Percentiles rank a stretch among this genome's conserved stretches.
Conservation (phyloP, 64 coral and sea anemone genomes). For the Montipora foliosa region DNA sequence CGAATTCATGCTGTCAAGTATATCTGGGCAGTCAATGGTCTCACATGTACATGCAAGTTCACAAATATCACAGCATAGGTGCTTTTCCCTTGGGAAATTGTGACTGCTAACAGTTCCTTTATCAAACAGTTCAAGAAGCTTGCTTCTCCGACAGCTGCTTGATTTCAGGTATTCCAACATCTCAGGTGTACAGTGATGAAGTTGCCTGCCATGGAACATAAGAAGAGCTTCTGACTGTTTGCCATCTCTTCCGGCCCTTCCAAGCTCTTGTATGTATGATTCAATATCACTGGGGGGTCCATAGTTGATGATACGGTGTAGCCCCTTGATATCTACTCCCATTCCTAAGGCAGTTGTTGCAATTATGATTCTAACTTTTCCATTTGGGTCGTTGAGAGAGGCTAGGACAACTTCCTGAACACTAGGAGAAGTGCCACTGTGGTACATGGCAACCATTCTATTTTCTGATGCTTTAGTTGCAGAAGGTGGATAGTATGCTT, state of each 20-base stretch:
- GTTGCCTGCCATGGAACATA: constrained; percentile 23
- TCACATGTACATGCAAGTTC: constrained; percentile 12
- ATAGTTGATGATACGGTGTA: constrained; percentile 49
- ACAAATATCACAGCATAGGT: constrained; percentile 47
- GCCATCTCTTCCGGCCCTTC: constrained; percentile 60
- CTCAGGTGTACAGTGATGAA: constrained; percentile 28
- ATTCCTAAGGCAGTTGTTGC: constrained; percentile 71
- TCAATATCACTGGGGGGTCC: constrained; percentile 44
- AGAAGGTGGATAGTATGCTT: neutral
- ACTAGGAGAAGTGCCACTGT: constrained; percentile 17
- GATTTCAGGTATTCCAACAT: constrained; percentile 36
- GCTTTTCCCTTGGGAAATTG: neutral
- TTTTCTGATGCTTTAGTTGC: neutral
- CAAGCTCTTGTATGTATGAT: constrained; percentile 40
- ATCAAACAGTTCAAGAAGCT: constrained; percentile 14
- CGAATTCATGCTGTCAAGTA: neutral
- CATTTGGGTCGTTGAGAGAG: constrained; percentile 24
- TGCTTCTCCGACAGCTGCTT: constrained; percentile 7
- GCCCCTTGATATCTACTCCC: constrained; percentile 52
- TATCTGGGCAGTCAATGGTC: neutral
- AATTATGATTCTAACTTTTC: constrained; percentile 33
- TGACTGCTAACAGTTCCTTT: neutral
- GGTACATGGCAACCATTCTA: constrained; percentile 60
- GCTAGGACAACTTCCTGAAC: constrained; percentile 33
- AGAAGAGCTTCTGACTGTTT: constrained; percentile 7